Evolutionary conservation across 1,140 invertebrate species (phyloP).

Genomic region (Pogonus chalceus): DNA sequence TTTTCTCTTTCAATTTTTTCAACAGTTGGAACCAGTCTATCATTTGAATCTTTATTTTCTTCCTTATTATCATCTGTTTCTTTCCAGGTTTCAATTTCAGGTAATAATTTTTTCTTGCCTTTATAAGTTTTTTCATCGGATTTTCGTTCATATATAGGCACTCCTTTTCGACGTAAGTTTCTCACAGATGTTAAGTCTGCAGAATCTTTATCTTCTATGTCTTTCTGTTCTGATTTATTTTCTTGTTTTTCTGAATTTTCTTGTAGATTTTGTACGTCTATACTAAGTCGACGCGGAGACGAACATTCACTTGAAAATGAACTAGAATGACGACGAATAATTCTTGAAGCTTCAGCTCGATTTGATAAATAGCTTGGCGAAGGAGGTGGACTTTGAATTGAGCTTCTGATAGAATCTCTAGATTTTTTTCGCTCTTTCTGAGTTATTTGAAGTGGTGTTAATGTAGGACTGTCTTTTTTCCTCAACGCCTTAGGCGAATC

Average conservation of each 20-base stretch:
- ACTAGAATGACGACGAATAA: constrained; percentile 68
- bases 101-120: constrained; percentile 17
- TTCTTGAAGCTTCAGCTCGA: constrained; percentile 63
- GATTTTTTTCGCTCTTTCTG: constrained; percentile 41
- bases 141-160: constrained; percentile 21
- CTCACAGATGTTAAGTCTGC: constrained; percentile 9
- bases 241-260: not conserved
- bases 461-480: constrained; percentile 36
- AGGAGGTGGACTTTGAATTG: constrained; percentile 27
- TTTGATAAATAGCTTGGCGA: constrained; percentile 35
- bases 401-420: constrained; percentile 34
- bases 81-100: constrained; percentile 12
- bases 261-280: not conserved
- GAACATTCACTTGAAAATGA: constrained; percentile 64
- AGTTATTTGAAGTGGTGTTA: constrained; percentile 40
- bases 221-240: constrained; percentile 16
- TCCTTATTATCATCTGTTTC: constrained; percentile 18
- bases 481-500: constrained; percentile 26
- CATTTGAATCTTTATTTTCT: constrained; percentile 17
- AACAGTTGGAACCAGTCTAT: constrained; percentile 11
- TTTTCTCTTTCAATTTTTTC: constrained; percentile 16
- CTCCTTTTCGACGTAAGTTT: constrained; percentile 13
- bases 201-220: constrained; percentile 28
- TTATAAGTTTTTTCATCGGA: constrained; percentile 20
- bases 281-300: constrained; percentile 36